phyloP scores from a whole-genome alignment of 2,113 vertebrate species.

The Oryzias javanicus region DNA sequence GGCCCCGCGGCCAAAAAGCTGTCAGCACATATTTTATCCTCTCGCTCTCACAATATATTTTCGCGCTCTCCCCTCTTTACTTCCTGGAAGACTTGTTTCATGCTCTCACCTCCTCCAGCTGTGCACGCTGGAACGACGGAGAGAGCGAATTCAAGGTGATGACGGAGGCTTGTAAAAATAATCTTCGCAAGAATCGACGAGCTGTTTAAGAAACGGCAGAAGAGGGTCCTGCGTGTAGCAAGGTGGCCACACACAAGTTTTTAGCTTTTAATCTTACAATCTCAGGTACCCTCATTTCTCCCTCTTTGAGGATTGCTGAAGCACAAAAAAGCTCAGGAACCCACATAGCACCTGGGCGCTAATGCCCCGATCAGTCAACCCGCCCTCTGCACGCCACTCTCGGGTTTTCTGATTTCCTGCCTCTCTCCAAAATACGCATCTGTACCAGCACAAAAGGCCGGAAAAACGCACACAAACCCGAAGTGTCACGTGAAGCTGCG shows the following conservation, averaged over 20 bases:
- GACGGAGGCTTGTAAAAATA: background rate
- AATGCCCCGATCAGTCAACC: background rate
- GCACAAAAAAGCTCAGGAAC: background rate
- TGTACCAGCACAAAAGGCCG: background rate
- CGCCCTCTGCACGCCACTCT: background rate
- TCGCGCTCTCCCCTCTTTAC: constrained; percentile 22
- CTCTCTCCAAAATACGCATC: background rate
- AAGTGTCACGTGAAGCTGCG: constrained; percentile 50
- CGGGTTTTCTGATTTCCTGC: background rate
- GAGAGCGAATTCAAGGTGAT: background rate
- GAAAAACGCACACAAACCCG: constrained; percentile 2
- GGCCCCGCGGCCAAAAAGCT: constrained; percentile 64
- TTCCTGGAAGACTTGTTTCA: constrained; percentile 32
- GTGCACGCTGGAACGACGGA: constrained; percentile 2
- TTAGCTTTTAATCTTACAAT: background rate
- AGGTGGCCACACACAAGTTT: too few relatives aligned
- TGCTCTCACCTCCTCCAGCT: constrained; percentile 4
- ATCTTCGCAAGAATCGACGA: background rate
- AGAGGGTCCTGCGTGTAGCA: background rate
- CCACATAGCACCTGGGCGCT: background rate
- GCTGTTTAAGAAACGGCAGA: too few relatives aligned
- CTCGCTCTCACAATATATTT: constrained; percentile 59
- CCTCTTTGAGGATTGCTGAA: too few relatives aligned
- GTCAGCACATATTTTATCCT: constrained; percentile 72
- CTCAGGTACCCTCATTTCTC: too few relatives aligned